phyloP scores from a whole-genome alignment of 2,113 vertebrate species.

The Vidua macroura region DNA sequence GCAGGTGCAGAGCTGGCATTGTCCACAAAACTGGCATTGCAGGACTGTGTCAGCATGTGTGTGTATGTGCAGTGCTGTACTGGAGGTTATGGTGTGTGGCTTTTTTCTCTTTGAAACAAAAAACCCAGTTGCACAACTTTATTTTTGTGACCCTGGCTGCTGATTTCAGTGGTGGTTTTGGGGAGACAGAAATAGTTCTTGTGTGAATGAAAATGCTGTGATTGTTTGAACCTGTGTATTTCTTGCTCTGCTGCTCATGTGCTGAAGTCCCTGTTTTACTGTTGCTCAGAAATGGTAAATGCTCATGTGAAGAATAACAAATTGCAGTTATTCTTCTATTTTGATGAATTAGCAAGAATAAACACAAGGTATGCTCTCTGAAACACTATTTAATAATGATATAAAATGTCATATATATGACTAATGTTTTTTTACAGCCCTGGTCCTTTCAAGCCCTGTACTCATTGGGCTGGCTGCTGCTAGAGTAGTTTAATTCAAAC shows the following conservation, averaged over 20 bases:
- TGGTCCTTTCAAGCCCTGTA: neutral
- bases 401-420: neutral
- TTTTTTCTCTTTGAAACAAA: neutral
- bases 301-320: neutral
- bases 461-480: neutral
- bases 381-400: slow-evolving; percentile 12
- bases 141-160: neutral
- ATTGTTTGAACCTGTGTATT: neutral
- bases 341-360: slow-evolving; percentile 3
- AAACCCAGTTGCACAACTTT: neutral
- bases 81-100: neutral
- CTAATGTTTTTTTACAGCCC: neutral
- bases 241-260: neutral
- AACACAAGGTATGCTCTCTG: neutral
- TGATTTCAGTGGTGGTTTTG: neutral
- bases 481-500: neutral
- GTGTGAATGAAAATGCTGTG: neutral
- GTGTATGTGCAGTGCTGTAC: neutral
- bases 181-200: neutral
- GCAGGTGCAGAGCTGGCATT: neutral
- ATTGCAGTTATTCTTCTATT: neutral
- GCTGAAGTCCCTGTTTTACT: neutral
- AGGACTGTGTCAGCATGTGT: neutral
- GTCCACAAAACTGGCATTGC: neutral
- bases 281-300: neutral